Evolutionary conservation across 2,797 vertebrate genomes (phyloP), one percentile per base, ranked within the genome.

Genomic region (Peromyscus eremicus): DNA sequence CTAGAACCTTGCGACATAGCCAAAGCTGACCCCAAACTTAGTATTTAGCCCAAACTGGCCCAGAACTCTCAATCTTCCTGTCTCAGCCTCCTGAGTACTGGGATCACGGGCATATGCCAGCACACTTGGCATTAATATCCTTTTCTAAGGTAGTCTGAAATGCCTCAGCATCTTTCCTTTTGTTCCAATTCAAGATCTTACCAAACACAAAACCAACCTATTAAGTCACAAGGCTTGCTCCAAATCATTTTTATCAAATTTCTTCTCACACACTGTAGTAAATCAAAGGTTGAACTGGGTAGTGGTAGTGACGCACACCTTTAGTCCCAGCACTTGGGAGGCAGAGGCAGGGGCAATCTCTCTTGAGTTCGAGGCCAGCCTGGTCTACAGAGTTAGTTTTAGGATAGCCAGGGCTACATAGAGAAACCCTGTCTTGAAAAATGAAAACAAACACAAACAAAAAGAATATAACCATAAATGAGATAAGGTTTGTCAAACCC

Each of bases 121-220:
- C 62, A 90, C 46, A 37, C 7, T 17, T 23, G 19, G 49, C 77
- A 37, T 75, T n/a, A 70, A 52, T 76, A 77, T n/a, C 10, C 57
- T 95, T 96, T 96, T 91, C 49, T 64, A 66, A 96, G 37, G 37
- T 13, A 60, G 57, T 79, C 87, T 71, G n/a, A 43, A 91, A 5
- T 37, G 37, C 68, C 34, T 94, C 27, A n/a, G 46, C 29, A 43
- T 89, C 84, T 97, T 94, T 91, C 46, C 60, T 95, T 75, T 92
- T 89, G 40, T 91, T 68, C 70, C 62, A 80, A n/a, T 19, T 66
- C 55, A 91, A 91, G 64, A 77, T 40, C 32, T 95, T 92, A 73
- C 57, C 57, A 89, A 92, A 96, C 49, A 40, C n/a, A 89, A 89
- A 81, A 66, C 13, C 62, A 80, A 82, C 60, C 71, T 96, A 66